Conservation (phyloP, 1,140 invertebrate species). For the Diabrotica virgifera region DNA sequence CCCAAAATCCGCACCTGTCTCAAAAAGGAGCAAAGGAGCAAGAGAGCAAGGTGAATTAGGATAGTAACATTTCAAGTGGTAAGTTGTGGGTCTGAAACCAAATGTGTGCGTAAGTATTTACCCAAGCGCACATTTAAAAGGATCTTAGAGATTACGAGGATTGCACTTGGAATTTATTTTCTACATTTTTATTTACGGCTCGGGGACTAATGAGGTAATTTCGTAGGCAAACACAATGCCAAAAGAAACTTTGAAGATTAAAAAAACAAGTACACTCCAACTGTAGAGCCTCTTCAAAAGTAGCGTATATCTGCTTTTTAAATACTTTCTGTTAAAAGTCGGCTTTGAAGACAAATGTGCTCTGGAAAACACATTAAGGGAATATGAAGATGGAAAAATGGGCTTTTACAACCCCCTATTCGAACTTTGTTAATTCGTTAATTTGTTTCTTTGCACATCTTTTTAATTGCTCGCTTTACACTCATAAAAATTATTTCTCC, state of each 20-base stretch:
- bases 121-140: conserved; percentile 27
- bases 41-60: conserved; percentile 33
- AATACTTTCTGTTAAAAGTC: conserved; percentile 3
- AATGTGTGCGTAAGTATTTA: conserved; percentile 36
- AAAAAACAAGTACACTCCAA: conserved; percentile 2
- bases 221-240: conserved; percentile 16
- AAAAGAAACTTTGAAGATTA: conserved; percentile 3
- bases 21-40: conserved; percentile 16
- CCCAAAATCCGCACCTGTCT: conserved; percentile 1
- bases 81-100: conserved; percentile 35
- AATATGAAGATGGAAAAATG: conserved; percentile 1
- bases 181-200: conserved; percentile 9
- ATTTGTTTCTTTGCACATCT: conserved; percentile 2
- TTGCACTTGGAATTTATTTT: conserved; percentile 27
- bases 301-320: conserved; percentile 2
- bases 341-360: neutral
- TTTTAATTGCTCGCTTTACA: neutral
- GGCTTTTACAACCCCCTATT: neutral
- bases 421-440: neutral
- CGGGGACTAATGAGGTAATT: conserved; percentile 11
- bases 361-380: conserved; percentile 2
- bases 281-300: neutral
- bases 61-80: conserved; percentile 36
- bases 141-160: conserved; percentile 27
- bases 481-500: neutral